These are phyloP conservation scores for Dasysyrphus albostriatus DNA, from an alignment of 2,888 invertebrate genomes.

Conservation along the genomic window DNA sequence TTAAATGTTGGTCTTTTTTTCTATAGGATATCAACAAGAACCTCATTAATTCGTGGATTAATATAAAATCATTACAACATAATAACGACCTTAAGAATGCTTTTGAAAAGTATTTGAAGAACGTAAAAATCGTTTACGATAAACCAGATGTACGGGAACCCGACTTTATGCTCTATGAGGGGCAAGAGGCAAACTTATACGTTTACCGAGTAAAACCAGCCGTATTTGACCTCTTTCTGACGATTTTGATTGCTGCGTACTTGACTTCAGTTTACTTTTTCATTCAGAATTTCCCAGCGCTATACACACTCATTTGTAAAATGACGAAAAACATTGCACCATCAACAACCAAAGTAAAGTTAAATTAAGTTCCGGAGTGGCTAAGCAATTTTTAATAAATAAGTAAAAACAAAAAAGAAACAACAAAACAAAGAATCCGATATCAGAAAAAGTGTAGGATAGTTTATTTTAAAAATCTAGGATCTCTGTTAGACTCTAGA, in stretches of 20 bases:
- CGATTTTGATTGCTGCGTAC: constrained; percentile 93
- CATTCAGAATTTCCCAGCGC: constrained; percentile 88
- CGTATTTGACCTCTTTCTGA: constrained; percentile 97
- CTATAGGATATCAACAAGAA: constrained; percentile 89
- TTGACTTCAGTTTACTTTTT: constrained; percentile 93
- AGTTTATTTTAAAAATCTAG: constrained; percentile 55
- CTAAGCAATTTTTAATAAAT: not conserved
- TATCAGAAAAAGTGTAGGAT: constrained; percentile 61
- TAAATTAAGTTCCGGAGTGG: constrained; percentile 62
- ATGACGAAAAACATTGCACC: constrained; percentile 79
- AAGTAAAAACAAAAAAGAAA: constrained; percentile 27
- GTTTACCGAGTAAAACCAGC: constrained; percentile 99
- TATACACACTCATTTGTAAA: constrained; percentile 87
- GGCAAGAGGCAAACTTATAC: constrained; percentile 90
- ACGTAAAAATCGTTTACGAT: constrained; percentile 89
- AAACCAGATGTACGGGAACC: constrained; percentile 94
- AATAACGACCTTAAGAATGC: constrained; percentile 89
- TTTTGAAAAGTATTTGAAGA: constrained; percentile 90
- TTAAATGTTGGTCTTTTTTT: constrained; percentile 36
- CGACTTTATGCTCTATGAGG: constrained; percentile 95
- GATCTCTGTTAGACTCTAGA: constrained; percentile 47
- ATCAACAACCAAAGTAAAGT: constrained; percentile 77
- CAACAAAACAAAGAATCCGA: constrained; percentile 34
- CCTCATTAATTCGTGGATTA: constrained; percentile 90
- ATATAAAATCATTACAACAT: constrained; percentile 88